Percentiles rank a stretch among this genome's conserved stretches.
Evolutionary conservation across 2,797 vertebrate species (phyloP).

Genomic region (Acanthopagrus latus): DNA sequence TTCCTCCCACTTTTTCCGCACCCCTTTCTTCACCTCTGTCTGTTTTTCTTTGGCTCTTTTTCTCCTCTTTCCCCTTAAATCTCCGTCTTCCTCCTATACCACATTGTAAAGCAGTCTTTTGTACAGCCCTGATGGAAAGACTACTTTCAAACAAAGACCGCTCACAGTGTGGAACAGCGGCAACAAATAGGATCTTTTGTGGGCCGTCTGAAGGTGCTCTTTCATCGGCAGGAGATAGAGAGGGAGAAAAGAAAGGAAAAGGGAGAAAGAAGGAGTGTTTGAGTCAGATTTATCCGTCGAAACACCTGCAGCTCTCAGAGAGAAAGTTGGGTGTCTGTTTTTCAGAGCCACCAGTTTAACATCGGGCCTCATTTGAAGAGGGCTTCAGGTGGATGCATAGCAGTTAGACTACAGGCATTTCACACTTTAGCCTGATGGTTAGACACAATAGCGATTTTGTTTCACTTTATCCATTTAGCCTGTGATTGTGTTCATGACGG

Average conservation of each 20-base stretch:
- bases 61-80: constrained; percentile 46
- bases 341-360: background rate
- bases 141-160: constrained; percentile 78
- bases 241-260: constrained; percentile 14
- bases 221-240: constrained; percentile 58
- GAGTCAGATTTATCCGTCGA: constrained; percentile 35
- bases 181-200: constrained; percentile 82
- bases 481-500: background rate
- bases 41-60: constrained; percentile 47
- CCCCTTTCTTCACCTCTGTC: constrained; percentile 54
- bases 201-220: constrained; percentile 59
- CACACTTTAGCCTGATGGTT: background rate
- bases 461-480: constrained; percentile 2
- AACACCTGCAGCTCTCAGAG: constrained; percentile 8
- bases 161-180: constrained; percentile 68
- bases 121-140: constrained; percentile 78
- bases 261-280: constrained; percentile 7
- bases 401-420: constrained; percentile 1
- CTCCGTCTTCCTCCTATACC: constrained; percentile 59
- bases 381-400: background rate
- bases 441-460: background rate
- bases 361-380: constrained; percentile 4
- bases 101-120: constrained; percentile 77
- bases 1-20: constrained; percentile 51
- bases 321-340: constrained; percentile 17